These are phyloP conservation scores for Crotalus helleri DNA, from an alignment of 2,113 vertebrate species.

Conservation along the genomic window DNA sequence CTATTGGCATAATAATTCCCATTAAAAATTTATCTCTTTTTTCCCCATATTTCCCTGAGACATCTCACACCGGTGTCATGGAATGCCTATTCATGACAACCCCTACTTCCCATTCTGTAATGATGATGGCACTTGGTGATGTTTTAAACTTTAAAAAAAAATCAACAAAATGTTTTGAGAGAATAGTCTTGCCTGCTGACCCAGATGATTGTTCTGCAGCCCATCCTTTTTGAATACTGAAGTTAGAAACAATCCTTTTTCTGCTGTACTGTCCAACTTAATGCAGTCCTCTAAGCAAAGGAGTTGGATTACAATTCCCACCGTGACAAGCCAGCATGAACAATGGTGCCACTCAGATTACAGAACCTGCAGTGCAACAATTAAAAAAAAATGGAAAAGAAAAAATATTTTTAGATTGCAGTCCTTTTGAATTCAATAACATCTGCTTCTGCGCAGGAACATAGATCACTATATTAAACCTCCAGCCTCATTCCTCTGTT, in stretches of 20 bases:
- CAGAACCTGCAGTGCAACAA: background rate
- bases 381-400: background rate
- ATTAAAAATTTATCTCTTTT: background rate
- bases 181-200: background rate
- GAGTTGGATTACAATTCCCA: background rate
- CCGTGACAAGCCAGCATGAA: background rate
- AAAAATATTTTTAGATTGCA: background rate
- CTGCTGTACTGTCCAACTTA: background rate
- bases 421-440: background rate
- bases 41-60: background rate
- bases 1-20: background rate
- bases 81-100: background rate
- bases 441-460: background rate
- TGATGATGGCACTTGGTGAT: background rate
- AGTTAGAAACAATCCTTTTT: background rate
- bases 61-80: background rate
- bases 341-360: background rate
- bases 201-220: background rate
- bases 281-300: background rate
- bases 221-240: background rate
- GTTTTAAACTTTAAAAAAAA: background rate
- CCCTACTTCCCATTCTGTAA: background rate
- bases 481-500: background rate
- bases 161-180: background rate
- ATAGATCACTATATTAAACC: background rate